Evolutionary conservation across 1,140 invertebrate species (phyloP), one percentile per base, ranked within the genome.

Genomic region (Tribolium castaneum): DNA sequence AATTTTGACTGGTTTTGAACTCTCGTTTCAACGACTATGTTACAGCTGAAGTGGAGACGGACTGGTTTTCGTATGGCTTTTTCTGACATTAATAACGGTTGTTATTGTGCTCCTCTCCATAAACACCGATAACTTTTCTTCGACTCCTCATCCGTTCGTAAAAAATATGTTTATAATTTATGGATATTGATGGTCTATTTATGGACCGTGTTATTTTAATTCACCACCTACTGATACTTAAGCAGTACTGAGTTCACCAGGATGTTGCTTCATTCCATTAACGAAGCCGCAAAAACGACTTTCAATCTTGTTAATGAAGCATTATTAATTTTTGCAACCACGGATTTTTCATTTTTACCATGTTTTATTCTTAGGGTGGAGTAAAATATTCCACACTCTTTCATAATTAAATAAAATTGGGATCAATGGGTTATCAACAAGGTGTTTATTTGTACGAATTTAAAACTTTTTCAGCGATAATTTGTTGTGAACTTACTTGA

Each of bases 1-100:
- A 74, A 71, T 14, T 52, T 74, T 25, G 70, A 78, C 45, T 19
- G 70, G 50, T 59, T 74, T 51, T 30, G 52, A 51, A 45, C 19
- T 22, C 16, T 50, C 13, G 56, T 78, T 66, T 66, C 70, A 7
- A 78, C 70, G 25, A 62, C 49, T 73, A 78, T 78, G 62, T 59
- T 73, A 30, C 70, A 71, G 45, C 54, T 78, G 54, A 74, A 78
- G 56, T 25, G 50, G 16, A 19, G 52, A 13, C 10, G 25, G n/a
- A 73, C 71, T 73, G 49, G 30, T 52, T 52, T 73, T 30, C 25
- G 22, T 10, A 12, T 14, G 49, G 49, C 25, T 30, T 73, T 51
- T 73, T 73, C 52, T 73, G 50, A 16, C 71, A 73, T 73, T 73
- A 54, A 73, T 73, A 73, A 50, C 50, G 10, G 50, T 51, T 72